Evolutionary conservation across 2,888 invertebrate species (phyloP).

Genomic region (Trichopoda pennipes): DNA sequence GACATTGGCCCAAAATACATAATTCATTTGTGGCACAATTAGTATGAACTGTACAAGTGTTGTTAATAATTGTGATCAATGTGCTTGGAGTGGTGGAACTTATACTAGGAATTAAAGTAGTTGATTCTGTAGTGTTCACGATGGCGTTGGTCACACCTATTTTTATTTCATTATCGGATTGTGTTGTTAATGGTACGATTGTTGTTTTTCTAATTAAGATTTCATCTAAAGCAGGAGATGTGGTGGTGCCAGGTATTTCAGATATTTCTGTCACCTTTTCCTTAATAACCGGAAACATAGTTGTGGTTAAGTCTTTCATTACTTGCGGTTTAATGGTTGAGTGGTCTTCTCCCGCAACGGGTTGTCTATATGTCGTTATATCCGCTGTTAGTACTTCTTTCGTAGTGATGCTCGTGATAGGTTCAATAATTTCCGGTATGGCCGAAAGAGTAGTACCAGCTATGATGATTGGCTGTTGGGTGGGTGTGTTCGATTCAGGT

Average conservation of each 20-base stretch:
- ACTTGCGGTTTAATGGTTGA: conserved; percentile 40
- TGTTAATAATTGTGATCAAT: conserved; percentile 78
- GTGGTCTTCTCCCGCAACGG: not conserved
- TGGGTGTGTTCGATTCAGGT: conserved; percentile 69
- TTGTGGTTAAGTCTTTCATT: conserved; percentile 56
- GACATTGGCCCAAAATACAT: conserved; percentile 84
- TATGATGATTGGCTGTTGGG: conserved; percentile 72
- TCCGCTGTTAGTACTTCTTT: conserved; percentile 26
- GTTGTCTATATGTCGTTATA: conserved; percentile 26
- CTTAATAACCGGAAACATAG: conserved; percentile 64
- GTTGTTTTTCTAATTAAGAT: conserved; percentile 64
- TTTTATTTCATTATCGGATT: conserved; percentile 50
- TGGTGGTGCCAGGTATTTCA: conserved; percentile 61
- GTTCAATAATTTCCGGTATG: conserved; percentile 71
- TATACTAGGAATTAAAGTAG: conserved; percentile 71
- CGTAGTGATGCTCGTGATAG: conserved; percentile 61
- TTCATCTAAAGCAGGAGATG: conserved; percentile 42
- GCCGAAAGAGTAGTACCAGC: conserved; percentile 72
- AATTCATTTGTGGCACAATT: conserved; percentile 84
- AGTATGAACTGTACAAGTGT: conserved; percentile 82
- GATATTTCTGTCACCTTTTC: conserved; percentile 53
- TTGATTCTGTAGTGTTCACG: conserved; percentile 59
- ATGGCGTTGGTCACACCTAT: conserved; percentile 57
- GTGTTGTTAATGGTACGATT: conserved; percentile 13
- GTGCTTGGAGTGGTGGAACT: conserved; percentile 74